Percentiles rank a stretch among this genome's conserved stretches.
phyloP scores from a whole-genome alignment of 2,888 invertebrate species.

The Pachydiplax longipennis region DNA sequence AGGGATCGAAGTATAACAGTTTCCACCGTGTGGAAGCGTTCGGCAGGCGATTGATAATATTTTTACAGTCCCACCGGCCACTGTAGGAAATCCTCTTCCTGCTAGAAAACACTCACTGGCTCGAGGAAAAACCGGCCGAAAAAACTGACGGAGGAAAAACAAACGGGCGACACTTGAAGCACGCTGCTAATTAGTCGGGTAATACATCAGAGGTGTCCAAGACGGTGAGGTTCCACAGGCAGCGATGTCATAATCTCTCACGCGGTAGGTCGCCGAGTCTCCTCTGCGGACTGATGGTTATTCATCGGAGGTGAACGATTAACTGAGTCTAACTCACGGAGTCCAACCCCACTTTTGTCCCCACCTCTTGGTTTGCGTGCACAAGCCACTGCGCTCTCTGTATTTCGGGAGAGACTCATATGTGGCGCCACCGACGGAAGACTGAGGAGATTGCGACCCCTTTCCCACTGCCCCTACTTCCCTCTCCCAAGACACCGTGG shows the following conservation, averaged over 20 bases:
- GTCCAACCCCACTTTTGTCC: neutral
- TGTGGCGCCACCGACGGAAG: slow-evolving; percentile 37
- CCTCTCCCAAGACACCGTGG: slow-evolving; percentile 6
- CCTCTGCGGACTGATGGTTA: neutral
- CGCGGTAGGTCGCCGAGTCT: neutral
- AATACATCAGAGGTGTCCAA: neutral
- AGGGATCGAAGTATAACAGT: neutral
- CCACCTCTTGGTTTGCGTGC: slow-evolving; percentile 16
- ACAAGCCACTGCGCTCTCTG: slow-evolving; percentile 31
- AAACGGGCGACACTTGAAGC: neutral
- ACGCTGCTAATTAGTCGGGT: neutral
- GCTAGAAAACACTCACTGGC: neutral
- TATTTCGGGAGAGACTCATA: slow-evolving; percentile 38
- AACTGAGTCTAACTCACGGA: neutral
- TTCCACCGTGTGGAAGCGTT: neutral
- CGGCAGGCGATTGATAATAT: neutral
- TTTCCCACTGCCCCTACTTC: neutral
- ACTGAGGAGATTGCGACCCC: slow-evolving; percentile 23
- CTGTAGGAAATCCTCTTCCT: neutral
- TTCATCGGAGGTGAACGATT: neutral
- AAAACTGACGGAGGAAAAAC: neutral
- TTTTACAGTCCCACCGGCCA: neutral
- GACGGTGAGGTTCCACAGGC: neutral
- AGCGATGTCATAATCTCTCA: neutral
- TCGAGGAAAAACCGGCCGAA: neutral